These are phyloP conservation scores for Callipepla californica DNA, from an alignment of 2,113 vertebrate species.

Conservation along the genomic window DNA sequence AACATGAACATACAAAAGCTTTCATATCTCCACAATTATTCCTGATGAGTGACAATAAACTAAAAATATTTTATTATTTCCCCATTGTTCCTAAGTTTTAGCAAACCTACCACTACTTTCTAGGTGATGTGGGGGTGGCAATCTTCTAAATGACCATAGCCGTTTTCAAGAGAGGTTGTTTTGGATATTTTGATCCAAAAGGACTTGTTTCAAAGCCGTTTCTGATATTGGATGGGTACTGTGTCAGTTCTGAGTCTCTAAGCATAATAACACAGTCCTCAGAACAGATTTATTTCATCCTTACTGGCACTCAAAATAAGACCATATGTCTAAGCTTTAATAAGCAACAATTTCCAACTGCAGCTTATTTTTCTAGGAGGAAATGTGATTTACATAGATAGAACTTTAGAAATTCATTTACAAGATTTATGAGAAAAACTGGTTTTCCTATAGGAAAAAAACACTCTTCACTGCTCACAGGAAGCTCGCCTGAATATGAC, in stretches of 20 bases:
- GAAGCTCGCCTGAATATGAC: background rate
- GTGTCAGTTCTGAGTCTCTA: background rate
- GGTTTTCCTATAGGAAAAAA: background rate
- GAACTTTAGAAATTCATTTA: background rate
- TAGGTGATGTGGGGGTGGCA: background rate
- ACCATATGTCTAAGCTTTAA: conserved; percentile 55
- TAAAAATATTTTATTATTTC: background rate
- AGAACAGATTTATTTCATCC: conserved; percentile 13
- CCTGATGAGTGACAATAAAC: background rate
- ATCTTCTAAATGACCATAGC: background rate
- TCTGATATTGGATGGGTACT: background rate
- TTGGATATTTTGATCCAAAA: background rate
- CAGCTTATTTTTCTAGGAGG: conserved; percentile 41
- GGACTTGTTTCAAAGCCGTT: background rate
- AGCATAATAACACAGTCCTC: background rate
- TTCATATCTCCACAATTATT: background rate
- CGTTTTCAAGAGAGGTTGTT: background rate
- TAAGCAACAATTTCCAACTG: conserved; percentile 41
- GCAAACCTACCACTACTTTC: background rate
- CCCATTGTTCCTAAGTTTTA: background rate
- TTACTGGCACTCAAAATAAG: conserved; percentile 30
- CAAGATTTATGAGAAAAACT: conserved; percentile 38
- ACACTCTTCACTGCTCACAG: background rate
- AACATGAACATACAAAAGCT: background rate
- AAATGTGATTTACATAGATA: conserved; percentile 42